These are phyloP conservation scores for Podarcis raffonei DNA, from an alignment of 2,113 vertebrate genomes.

Conservation along the genomic window DNA sequence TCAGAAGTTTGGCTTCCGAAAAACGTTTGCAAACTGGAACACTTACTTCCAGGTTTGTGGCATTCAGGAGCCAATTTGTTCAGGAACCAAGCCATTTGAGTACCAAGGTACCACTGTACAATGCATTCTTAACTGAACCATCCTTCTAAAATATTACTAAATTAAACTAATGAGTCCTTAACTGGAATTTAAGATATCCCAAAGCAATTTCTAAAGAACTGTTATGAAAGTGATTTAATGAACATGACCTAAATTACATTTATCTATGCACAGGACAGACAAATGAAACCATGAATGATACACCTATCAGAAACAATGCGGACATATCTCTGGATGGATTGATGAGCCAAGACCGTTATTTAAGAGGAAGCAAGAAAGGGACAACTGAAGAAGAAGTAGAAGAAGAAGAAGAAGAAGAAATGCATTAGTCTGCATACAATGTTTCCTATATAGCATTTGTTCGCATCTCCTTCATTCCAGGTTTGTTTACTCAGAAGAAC, in stretches of 20 bases:
- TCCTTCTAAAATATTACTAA: not conserved
- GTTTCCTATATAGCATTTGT: conserved; percentile 59
- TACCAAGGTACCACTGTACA: too few relatives aligned
- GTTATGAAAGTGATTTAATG: conserved; percentile 42
- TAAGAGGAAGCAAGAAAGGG: conserved; percentile 53
- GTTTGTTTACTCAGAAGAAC: conserved; percentile 57
- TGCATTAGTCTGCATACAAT: conserved; percentile 51
- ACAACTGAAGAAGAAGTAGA: not conserved
- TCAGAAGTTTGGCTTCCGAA: too few relatives aligned
- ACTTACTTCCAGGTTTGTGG: too few relatives aligned
- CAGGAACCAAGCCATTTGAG: too few relatives aligned
- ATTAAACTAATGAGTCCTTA: conserved; percentile 14
- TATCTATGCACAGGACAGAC: conserved; percentile 31
- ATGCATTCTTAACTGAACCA: not conserved
- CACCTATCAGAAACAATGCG: conserved; percentile 55
- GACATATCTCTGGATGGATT: conserved; percentile 45
- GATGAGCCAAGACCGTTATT: conserved; percentile 36
- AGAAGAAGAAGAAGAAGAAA: conserved; percentile 37
- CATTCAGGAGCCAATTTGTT: too few relatives aligned
- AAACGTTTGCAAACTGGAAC: too few relatives aligned
- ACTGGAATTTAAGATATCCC: conserved; percentile 38
- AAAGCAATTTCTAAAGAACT: conserved; percentile 31
- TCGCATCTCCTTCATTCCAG: conserved; percentile 53
- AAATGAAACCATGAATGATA: conserved; percentile 57
- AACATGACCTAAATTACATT: conserved; percentile 39